These are phyloP conservation scores for Cercopithecus mona DNA, from an alignment of 2,113 vertebrate genomes.

Conservation along the genomic window DNA sequence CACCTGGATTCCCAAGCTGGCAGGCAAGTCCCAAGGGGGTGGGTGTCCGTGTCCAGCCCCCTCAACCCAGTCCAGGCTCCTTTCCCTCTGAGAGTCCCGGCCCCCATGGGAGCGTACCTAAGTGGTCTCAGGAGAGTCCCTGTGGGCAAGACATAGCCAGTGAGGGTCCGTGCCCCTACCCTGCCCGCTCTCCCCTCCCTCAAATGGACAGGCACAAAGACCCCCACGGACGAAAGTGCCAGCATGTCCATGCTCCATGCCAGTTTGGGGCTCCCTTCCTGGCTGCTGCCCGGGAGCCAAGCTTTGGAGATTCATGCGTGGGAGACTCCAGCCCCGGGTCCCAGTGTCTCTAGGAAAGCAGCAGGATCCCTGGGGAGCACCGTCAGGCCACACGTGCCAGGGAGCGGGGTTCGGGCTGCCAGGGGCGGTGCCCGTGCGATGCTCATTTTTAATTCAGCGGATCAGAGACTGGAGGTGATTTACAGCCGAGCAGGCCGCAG, in stretches of 20 bases:
- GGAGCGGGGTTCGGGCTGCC: neutral
- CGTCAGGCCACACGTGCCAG: fast-evolving
- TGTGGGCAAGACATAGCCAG: neutral
- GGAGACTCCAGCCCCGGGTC: neutral
- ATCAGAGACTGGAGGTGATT: neutral
- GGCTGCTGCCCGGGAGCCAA: neutral
- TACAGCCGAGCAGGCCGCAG: neutral
- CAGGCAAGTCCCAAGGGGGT: neutral
- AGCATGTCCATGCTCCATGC: constrained; percentile 55
- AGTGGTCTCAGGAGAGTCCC: neutral
- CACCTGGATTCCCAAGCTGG: neutral
- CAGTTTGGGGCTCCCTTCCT: constrained; percentile 46
- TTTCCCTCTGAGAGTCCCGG: neutral
- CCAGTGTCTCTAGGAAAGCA: neutral
- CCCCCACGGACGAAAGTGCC: constrained; percentile 66
- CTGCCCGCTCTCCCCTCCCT: neutral
- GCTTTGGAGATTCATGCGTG: neutral
- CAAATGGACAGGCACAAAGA: constrained; percentile 8
- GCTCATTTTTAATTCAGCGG: constrained; percentile 36
- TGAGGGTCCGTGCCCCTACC: fast-evolving
- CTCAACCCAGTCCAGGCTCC: neutral
- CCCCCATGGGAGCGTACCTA: fast-evolving
- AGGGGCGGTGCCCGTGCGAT: neutral
- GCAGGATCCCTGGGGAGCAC: fast-evolving
- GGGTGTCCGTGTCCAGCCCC: neutral